Percentiles rank a stretch among this genome's conserved stretches.
Evolutionary conservation across 2,113 vertebrate species (phyloP).

Genomic region (Brachionichthys hirsutus): DNA sequence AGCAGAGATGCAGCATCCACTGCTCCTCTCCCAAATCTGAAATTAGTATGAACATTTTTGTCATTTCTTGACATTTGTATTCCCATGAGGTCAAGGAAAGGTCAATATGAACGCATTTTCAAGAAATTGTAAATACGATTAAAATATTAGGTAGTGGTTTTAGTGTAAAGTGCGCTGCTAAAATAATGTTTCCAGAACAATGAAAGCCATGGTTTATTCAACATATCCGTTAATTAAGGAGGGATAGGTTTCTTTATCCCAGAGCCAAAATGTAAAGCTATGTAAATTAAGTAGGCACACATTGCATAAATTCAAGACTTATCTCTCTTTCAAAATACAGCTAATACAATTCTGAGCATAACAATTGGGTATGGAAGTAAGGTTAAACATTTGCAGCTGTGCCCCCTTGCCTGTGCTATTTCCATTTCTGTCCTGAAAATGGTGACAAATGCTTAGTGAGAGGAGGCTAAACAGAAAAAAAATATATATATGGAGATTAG

Average conservation of each 20-base stretch:
- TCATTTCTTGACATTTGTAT: not conserved
- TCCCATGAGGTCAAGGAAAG: not conserved
- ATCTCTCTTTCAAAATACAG: conserved; percentile 43
- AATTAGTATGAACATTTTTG: not conserved
- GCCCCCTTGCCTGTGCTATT: conserved; percentile 29
- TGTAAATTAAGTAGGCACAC: conserved; percentile 41
- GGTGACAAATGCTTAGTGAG: conserved; percentile 44
- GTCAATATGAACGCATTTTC: not conserved
- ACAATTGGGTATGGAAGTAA: conserved; percentile 50
- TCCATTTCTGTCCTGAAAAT: conserved; percentile 32
- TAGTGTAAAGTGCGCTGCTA: not conserved
- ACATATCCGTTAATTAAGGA: conserved; percentile 28
- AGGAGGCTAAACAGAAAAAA: conserved; percentile 20
- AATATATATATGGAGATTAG: conserved; percentile 62
- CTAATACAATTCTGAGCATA: conserved; percentile 39
- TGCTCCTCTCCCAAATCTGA: not conserved
- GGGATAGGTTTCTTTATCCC: conserved; percentile 16
- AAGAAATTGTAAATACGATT: not conserved
- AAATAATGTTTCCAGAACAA: not conserved
- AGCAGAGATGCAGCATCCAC: not conserved
- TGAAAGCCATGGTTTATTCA: not conserved
- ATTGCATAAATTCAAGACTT: conserved; percentile 30
- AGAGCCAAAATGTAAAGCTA: conserved; percentile 26
- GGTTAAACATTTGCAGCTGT: conserved; percentile 65
- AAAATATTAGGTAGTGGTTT: not conserved